phyloP scores from a whole-genome alignment of 1,140 invertebrate genomes.

The Procambarus virginalis region DNA sequence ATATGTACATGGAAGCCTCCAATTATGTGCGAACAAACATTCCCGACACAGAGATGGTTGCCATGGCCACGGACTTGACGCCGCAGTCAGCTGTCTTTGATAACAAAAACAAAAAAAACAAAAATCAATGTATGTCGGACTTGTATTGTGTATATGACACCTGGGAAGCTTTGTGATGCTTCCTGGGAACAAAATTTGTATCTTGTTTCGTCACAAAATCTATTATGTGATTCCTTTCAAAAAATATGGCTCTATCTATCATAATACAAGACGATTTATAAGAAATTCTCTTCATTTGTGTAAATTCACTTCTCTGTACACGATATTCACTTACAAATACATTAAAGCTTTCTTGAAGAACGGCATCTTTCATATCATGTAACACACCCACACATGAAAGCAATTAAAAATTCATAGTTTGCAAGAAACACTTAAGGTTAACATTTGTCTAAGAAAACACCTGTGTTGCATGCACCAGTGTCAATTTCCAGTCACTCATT shows the following conservation, averaged over 20 bases:
- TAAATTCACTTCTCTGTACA: not conserved
- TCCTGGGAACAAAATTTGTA: not conserved
- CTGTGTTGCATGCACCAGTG: not conserved
- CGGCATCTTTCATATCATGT: constrained; percentile 25
- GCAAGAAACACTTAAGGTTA: not conserved
- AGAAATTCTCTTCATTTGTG: not conserved
- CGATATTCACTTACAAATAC: constrained; percentile 20
- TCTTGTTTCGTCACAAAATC: not conserved
- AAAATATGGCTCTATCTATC: constrained; percentile 13
- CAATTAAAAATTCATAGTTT: not conserved
- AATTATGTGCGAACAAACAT: not conserved
- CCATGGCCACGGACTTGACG: constrained; percentile 21
- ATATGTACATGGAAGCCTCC: constrained; percentile 49
- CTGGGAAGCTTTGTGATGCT: not conserved
- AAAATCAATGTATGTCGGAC: constrained; percentile 13
- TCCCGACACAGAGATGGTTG: not conserved
- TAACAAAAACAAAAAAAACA: not conserved
- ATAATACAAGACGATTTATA: not conserved
- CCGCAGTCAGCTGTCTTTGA: constrained; percentile 6
- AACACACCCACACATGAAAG: constrained; percentile 14
- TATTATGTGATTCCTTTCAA: constrained; percentile 15
- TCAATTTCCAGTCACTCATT: not conserved
- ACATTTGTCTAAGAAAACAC: not conserved
- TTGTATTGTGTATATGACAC: not conserved
- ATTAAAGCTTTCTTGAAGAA: constrained; percentile 38